Evolutionary conservation across 2,113 vertebrate species (phyloP), one percentile per base, ranked within the genome.

Genomic region (Semnornis frantzii): DNA sequence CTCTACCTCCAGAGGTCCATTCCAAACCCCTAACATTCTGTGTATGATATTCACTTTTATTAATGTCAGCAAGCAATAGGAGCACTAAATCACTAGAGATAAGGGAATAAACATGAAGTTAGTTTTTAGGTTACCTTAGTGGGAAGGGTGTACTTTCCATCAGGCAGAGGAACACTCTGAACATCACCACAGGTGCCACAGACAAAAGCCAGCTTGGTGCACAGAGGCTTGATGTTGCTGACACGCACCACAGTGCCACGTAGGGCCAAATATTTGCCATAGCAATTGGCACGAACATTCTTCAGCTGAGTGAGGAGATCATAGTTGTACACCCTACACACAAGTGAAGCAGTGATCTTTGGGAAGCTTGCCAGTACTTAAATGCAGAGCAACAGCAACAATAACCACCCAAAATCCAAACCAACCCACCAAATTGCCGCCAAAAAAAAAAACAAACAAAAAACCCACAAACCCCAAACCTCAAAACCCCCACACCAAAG

Each of bases 221-320:
- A 99, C 28, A 98, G 96, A 21, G 99, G 99, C 60, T 98, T 99
- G 80, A 99, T 99, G 59, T 98, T 99, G 95, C 99, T 98, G 68
- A 99, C 99, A 39, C 99, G 98, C 58, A 99, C 99, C 46, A 99
- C 98, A 0, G 99, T 99, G 13, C 99, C 99, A 52, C 98, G 98
- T 68, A 99, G 86, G 34, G 98, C 98, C 34, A 99, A 92, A 34
- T 98, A 98, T 55, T 98, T 99, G 3, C 99, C 99, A 4, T 99
- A 99, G 94, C 98, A 98, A 92, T 98, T 99, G 75, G 99, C 99
- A 19, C 99, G 97, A 44, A 99, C 75, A 1, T 97, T 98, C 84
- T 98, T 98, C 93, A 99, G 95, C 8, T 98, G 98, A 37, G 98
- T 99, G 62, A 99, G 62, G 0, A 99, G 98, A 18, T 99, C 99